These are phyloP conservation scores for Cydia fagiglandana DNA, from an alignment of 1,140 invertebrate species.

Conservation along the genomic window DNA sequence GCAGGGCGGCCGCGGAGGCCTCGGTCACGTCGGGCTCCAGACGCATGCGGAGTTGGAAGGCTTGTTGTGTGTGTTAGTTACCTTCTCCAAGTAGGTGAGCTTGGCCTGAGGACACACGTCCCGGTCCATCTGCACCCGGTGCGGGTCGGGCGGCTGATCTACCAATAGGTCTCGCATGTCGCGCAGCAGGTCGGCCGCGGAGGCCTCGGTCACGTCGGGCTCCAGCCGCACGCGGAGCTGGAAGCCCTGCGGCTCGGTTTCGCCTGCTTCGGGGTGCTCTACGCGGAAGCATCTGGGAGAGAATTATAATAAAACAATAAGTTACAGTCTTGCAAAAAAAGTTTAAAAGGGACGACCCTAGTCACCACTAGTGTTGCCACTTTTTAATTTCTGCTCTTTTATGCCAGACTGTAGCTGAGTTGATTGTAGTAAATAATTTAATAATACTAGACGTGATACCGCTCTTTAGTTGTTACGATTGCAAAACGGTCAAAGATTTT, in stretches of 20 bases:
- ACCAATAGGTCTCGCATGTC: constrained; percentile 44
- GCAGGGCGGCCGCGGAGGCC: constrained; percentile 44
- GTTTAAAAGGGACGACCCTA: too few species aligned
- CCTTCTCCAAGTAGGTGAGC: constrained; percentile 70
- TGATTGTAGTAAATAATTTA: too few species aligned
- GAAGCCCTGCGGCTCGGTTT: constrained; percentile 58
- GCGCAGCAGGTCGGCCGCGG: constrained; percentile 45
- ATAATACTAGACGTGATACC: too few species aligned
- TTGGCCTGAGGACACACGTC: constrained; percentile 65
- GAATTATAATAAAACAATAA: too few species aligned
- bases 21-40: constrained; percentile 56
- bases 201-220: constrained; percentile 51
- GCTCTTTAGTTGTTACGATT: too few species aligned
- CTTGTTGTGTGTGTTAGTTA: constrained; percentile 34
- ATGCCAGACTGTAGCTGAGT: too few species aligned
- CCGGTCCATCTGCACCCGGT: constrained; percentile 48
- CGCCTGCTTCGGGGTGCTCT: constrained; percentile 48
- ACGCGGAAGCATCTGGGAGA: constrained; percentile 62
- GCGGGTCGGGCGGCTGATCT: constrained; percentile 37
- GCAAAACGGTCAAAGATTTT: too few species aligned
- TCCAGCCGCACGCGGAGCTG: constrained; percentile 62
- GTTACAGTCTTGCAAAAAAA: too few species aligned
- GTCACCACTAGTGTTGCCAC: too few species aligned
- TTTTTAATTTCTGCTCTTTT: too few species aligned
- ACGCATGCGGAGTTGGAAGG: constrained; percentile 62